These are phyloP conservation scores for Novumbra hubbsi DNA, from an alignment of 2,797 vertebrate genomes.

Conservation along the genomic window DNA sequence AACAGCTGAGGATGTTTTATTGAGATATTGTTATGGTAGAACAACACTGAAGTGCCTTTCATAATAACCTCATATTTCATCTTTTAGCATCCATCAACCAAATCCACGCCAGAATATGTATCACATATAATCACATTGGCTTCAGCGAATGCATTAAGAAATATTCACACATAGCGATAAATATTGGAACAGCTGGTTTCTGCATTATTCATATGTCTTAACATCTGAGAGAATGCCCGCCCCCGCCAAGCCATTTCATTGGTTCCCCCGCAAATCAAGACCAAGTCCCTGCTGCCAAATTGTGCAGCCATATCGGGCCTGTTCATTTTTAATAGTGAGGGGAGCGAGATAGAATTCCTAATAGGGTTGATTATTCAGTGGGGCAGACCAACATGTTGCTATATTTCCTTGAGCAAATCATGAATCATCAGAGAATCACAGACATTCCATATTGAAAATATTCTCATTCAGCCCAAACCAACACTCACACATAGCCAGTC, in stretches of 20 bases:
- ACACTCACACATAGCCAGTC: slow-evolving; percentile 3
- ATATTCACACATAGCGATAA: slow-evolving; percentile 63
- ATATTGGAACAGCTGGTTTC: slow-evolving; percentile 64
- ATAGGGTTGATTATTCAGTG: slow-evolving; percentile 63
- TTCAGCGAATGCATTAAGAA: slow-evolving; percentile 45
- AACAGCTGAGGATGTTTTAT: slow-evolving; percentile 43
- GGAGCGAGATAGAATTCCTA: slow-evolving; percentile 54
- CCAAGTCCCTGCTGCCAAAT: slow-evolving; percentile 50
- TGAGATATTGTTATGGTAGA: slow-evolving; percentile 27
- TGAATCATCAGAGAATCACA: slow-evolving; percentile 43
- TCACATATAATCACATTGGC: slow-evolving; percentile 26
- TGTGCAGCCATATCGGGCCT: slow-evolving; percentile 48
- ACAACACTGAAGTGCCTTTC: neutral
- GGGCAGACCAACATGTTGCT: slow-evolving; percentile 53
- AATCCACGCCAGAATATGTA: slow-evolving; percentile 31
- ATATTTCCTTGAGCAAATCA: slow-evolving; percentile 47
- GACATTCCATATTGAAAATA: slow-evolving; percentile 42
- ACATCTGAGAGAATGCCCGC: slow-evolving; percentile 66
- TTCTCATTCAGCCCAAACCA: slow-evolving; percentile 26
- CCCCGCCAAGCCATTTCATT: slow-evolving; percentile 52
- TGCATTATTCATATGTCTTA: slow-evolving; percentile 73
- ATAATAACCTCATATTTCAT: slow-evolving; percentile 24
- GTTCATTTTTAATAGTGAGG: slow-evolving; percentile 65
- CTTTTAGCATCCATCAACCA: slow-evolving; percentile 14
- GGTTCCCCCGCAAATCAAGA: slow-evolving; percentile 56